Base-by-base conservation (phyloP, 2,113 vertebrate species). In the Gopherus flavomarginatus region DNA sequence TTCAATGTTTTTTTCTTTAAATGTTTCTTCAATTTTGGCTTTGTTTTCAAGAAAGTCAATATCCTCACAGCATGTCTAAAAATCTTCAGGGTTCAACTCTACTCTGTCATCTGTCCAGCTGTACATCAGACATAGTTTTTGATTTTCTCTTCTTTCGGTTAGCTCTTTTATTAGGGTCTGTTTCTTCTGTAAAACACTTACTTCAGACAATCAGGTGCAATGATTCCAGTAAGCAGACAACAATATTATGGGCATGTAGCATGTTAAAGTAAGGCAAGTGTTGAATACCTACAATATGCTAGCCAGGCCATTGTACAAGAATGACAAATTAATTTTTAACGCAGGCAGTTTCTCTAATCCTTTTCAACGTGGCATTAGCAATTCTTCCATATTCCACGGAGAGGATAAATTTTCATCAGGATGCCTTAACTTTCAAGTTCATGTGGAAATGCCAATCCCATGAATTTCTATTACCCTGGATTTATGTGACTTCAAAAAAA, bases 291-390 rank as follows among this genome's bases (percentile, higher is more conserved):
- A 89, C 57, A 95, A 92, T 11, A 83, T 24, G 79, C 27, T 78
- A 79, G 56, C 44, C 90, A 91, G 78, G 59, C 56, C 77, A 83
- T 26, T 59, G 79, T 83, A 85, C 59, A 86, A 49, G 83, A 92
- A 90, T 89, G 90, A 85, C 26, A 92, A 95, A 96, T 95, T 49
- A 6, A 93, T 52, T n/a, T 94, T 90, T 86, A 89, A 81, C 22
- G 31, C 94, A 95, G 42, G n/a, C 35, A 47, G 53, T 62, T 95
- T 88, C 88, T 95, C 44, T 83, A 57, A 84, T 14, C 52, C 47
- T 53, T 95, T 93, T 53, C 81, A 85, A 11, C 1, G 75, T 35
- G 53, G 85, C 29, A 42, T 3, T 11, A 24, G 38, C 12, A 77
- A 90, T 83, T 95, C 42, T 93, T 49, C 78, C 50, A 2, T 19